Evolutionary conservation across 2,888 invertebrate species (phyloP).

Genomic region (Synanthedon myopaeformis): DNA sequence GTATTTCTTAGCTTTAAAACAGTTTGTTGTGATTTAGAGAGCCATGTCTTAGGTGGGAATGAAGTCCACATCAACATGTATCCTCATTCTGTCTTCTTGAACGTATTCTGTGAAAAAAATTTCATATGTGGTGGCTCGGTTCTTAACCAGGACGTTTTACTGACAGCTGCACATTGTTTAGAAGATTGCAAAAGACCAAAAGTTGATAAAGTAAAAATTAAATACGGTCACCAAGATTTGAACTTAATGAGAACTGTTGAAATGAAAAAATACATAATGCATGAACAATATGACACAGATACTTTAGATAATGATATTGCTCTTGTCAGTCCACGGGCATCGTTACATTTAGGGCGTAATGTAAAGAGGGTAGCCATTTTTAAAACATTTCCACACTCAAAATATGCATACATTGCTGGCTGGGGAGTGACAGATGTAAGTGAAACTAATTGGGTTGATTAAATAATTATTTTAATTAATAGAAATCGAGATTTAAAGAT

Average conservation of each 20-base stretch:
- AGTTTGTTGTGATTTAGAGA: constrained; percentile 2
- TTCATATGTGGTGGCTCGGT: constrained; percentile 26
- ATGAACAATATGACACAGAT: constrained; percentile 12
- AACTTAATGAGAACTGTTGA: neutral
- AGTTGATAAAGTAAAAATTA: neutral
- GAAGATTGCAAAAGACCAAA: neutral
- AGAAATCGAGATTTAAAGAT: too few relatives aligned
- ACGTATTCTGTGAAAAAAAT: constrained; percentile 7
- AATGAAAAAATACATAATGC: constrained; percentile 8
- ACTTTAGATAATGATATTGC: constrained; percentile 15
- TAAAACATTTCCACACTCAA: constrained; percentile 8
- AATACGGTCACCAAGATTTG: constrained; percentile 10
- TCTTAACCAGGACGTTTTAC: constrained; percentile 17
- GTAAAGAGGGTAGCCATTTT: constrained; percentile 14
- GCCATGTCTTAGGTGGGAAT: constrained; percentile 13
- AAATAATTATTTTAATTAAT: too few relatives aligned
- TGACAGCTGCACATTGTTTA: constrained; percentile 27
- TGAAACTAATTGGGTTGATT: neutral
- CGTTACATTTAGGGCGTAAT: constrained; percentile 8
- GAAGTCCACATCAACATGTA: constrained; percentile 8
- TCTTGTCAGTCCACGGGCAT: constrained; percentile 7
- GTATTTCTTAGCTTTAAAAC: too few relatives aligned
- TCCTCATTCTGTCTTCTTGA: constrained; percentile 17
- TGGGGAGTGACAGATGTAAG: constrained; percentile 22
- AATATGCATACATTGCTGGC: constrained; percentile 14